These are phyloP conservation scores for Neoascia interrupta DNA, from an alignment of 2,888 invertebrate species.

Conservation along the genomic window DNA sequence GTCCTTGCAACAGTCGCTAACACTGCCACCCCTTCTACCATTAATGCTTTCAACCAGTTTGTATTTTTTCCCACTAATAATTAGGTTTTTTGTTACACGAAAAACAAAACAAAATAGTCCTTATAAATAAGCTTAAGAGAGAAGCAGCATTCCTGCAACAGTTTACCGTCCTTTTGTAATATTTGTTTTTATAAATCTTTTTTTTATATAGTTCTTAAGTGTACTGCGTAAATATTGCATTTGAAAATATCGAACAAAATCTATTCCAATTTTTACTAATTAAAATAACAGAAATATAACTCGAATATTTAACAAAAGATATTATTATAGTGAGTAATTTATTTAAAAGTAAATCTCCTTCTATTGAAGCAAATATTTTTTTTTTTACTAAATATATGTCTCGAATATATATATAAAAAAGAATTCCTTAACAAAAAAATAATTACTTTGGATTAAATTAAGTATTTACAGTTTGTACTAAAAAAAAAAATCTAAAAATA, in stretches of 20 bases:
- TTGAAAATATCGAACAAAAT: slow-evolving; percentile 17
- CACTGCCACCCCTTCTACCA: too few relatives aligned
- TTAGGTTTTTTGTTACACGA: too few relatives aligned
- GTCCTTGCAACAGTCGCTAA: too few relatives aligned
- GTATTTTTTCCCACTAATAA: neutral
- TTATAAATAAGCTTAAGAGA: slow-evolving; percentile 29
- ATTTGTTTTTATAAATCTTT: slow-evolving; percentile 55
- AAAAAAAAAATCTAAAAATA: slow-evolving; percentile 54
- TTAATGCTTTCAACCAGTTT: too few relatives aligned
- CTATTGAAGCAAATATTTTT: slow-evolving; percentile 25
- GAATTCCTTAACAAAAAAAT: neutral
- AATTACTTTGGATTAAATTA: too few relatives aligned
- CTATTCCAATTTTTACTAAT: slow-evolving; percentile 16
- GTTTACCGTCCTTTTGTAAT: slow-evolving; percentile 69
- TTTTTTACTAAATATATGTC: slow-evolving; percentile 5
- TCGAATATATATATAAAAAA: slow-evolving; percentile 4
- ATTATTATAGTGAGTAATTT: slow-evolving; percentile 63
- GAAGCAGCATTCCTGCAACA: slow-evolving; percentile 61
- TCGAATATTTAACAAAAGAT: slow-evolving; percentile 49
- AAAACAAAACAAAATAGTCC: slow-evolving; percentile 2
- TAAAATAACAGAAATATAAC: slow-evolving; percentile 13
- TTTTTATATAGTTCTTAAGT: slow-evolving; percentile 20
- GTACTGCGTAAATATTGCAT: neutral
- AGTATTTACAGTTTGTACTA: slow-evolving; percentile 39
- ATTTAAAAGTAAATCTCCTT: slow-evolving; percentile 36